Evolutionary conservation across 2,113 vertebrate genomes (phyloP), one percentile per base, ranked within the genome.

Genomic region (Embiotoca jacksoni): DNA sequence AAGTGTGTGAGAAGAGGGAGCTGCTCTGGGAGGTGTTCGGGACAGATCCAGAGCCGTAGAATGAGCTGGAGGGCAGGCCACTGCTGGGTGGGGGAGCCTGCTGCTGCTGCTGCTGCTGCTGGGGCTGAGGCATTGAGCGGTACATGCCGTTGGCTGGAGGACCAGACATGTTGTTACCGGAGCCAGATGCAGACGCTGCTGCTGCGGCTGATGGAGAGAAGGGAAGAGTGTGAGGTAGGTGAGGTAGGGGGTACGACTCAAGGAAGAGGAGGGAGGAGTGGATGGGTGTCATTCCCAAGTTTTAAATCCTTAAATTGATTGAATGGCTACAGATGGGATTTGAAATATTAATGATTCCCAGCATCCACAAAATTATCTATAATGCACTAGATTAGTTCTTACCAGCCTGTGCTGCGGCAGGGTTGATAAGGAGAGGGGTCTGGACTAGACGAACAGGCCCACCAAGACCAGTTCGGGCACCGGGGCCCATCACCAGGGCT

Each of bases 381-480:
- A 7, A 9, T 6, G 3, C 0, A 63, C 10, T 36, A 4, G 39
- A 41, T 15, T 4, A 15, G 41, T 13, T 75, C 90, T 75, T 90
- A 97, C 97, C 97, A 86, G 97, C 97, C 82, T 98, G 97, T 63
- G 97, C 97, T 66, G 97, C 97, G 52, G 97, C 97, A 81, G 97
- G 96, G 82, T 96, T 98, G 80, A 99, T 98, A 68, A 99, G 94
- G 66, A 99, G 96, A 80, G 97, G 97, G 35, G 97, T 96, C 58
- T 98, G 97, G 91, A 99, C 96, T 64, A 99, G 93, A 65, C 97
- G 96, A 85, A 99, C 96, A 30, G 96, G 97, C 64, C 96, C 96
- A 37, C 97, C 95, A 35, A 98, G 95, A 71, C 97, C 95, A 60
- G 96, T 95, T 80, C 97, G 95, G 1, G 96, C 96, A 85, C 97